Evolutionary conservation across 2,113 vertebrate genomes (phyloP).

Genomic region (Eupsittula cactorum): DNA sequence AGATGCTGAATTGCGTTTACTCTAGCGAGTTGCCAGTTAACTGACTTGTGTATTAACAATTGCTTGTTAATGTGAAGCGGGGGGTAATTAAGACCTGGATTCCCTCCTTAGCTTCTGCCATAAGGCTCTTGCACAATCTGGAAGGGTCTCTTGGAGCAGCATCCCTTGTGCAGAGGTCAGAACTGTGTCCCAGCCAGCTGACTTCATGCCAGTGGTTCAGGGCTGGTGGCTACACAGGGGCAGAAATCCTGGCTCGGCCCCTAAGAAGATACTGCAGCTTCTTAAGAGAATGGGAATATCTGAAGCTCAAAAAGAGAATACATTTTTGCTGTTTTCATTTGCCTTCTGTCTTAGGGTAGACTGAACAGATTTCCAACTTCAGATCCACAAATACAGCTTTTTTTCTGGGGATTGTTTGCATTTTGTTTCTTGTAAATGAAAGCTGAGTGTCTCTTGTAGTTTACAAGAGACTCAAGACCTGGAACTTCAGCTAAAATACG

Average conservation of each 20-base stretch:
- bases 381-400: constrained; percentile 39
- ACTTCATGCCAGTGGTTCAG: rapidly evolving
- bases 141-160: neutral
- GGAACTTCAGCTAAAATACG: neutral
- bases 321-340: constrained; percentile 45
- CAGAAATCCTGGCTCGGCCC: neutral
- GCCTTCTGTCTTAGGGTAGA: constrained; percentile 54
- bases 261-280: neutral
- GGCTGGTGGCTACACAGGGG: rapidly evolving
- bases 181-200: neutral
- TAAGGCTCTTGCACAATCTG: neutral
- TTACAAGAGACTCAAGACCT: neutral
- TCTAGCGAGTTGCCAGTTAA: neutral
- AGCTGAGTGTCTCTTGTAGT: constrained; percentile 24
- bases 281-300: neutral
- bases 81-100: constrained; percentile 4
- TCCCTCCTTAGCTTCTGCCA: neutral
- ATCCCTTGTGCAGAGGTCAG: neutral
- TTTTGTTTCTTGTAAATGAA: constrained; percentile 62
- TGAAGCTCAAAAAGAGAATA: constrained; percentile 4
- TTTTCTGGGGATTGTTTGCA: constrained; percentile 49
- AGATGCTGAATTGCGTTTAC: neutral
- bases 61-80: neutral
- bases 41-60: neutral
- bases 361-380: constrained; percentile 55